Conservation (phyloP, 2,797 vertebrate genomes). For the Sylvia borin region DNA sequence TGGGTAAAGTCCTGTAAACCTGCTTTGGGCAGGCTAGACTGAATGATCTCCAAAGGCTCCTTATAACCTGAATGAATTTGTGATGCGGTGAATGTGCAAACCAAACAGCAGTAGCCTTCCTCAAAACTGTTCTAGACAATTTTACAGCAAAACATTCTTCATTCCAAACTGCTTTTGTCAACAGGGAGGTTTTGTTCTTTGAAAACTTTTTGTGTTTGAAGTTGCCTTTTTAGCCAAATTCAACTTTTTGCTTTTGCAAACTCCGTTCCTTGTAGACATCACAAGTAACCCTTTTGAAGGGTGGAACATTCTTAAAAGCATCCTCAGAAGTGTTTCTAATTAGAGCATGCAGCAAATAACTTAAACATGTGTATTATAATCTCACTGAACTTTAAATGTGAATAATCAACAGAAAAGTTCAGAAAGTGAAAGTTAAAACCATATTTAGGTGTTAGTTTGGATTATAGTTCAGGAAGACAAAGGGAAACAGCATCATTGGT, state of each 20-base stretch:
- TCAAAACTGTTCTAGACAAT: not conserved
- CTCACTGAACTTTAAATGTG: not conserved
- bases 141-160: not conserved
- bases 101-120: not conserved
- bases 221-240: not conserved
- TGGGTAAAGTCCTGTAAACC: not conserved
- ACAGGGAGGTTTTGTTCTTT: not conserved
- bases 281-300: not conserved
- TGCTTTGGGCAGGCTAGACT: not conserved
- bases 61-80: not conserved
- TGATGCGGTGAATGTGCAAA: not conserved
- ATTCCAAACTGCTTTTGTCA: not conserved
- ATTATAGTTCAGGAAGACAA: not conserved
- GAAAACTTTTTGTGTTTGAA: not conserved
- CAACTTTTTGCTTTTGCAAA: not conserved
- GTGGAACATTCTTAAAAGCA: not conserved
- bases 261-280: not conserved
- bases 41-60: not conserved
- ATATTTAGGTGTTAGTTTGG: not conserved
- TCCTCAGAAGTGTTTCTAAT: not conserved
- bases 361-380: not conserved
- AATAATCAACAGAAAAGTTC: not conserved
- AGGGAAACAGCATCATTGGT: not conserved
- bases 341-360: not conserved
- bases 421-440: not conserved